Base-by-base conservation (phyloP, 2,888 invertebrate species). In the Zootermopsis nevadensis region DNA sequence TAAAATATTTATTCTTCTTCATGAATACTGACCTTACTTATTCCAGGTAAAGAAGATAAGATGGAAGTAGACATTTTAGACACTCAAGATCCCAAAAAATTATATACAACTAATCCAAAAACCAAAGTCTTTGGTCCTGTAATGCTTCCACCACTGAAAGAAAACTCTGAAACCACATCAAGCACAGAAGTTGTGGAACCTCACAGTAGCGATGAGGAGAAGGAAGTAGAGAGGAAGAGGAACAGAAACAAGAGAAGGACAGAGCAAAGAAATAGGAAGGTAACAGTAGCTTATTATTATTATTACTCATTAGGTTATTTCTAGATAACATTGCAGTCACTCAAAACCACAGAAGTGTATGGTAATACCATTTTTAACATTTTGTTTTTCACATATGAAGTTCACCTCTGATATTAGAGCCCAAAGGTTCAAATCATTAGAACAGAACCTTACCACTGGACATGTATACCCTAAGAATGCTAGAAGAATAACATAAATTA, bases 131-230 rank as follows among this genome's bases (percentile, higher is more conserved):
- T 80, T 55, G 80, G 80, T 0, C 80, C 79, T 15, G 35, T 15
- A 48, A 31, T 83, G 79, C 83, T 60, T 30, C 66, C 74, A n/a
- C 27, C 38, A 19, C 48, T 53, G 55, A 55, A 8, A 77, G 22
- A 55, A 33, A 55, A 33, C n/a, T n/a, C 42, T 42, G 38, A 42
- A 76, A 38, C 42, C 48, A 27, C 15, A 60, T 60, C 60, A n/a
- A n/a, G 19, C 24, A 83, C 84, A 80, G 42, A 83, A 84, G 80
- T 86, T 80, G 83, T 83, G 82, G 80, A 84, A 80, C 53, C 12
- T 8, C 69, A 85, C 22, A 67, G 66, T 53, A 33, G 83, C 74
- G 48, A 80, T 19, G 72, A 76, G 53, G 38, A 81, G 83, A 80
- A 82, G 19, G 38, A 66, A 48, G 55, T 12, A 33, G 74, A 66